Percentiles rank a stretch among this genome's conserved stretches.
phyloP scores from a whole-genome alignment of 2,113 vertebrate genomes.

The Pardalotus punctatus region DNA sequence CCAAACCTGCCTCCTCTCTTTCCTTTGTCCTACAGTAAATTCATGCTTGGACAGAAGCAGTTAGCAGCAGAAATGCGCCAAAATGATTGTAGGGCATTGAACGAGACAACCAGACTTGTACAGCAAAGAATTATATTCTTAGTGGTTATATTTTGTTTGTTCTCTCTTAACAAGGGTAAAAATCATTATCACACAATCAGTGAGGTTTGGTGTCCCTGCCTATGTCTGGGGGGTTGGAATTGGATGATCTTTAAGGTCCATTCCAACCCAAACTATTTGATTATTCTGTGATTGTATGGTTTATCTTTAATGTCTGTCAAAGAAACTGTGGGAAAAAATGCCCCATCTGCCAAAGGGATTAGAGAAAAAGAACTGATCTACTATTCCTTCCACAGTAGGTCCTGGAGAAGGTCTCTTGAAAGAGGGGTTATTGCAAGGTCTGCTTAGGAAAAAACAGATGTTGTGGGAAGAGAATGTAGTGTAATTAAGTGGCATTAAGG shows the following conservation, averaged over 20 bases:
- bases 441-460: neutral
- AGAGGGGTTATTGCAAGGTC: neutral
- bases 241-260: neutral
- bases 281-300: neutral
- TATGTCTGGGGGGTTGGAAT: neutral
- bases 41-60: neutral
- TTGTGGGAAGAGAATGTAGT: neutral
- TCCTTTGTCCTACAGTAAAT: neutral
- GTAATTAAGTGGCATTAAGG: neutral
- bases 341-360: neutral
- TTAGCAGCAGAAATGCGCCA: neutral
- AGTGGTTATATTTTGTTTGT: neutral
- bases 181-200: neutral
- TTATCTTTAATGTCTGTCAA: neutral
- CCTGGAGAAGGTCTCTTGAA: neutral
- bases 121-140: neutral
- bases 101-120: neutral
- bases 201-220: neutral
- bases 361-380: neutral
- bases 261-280: neutral
- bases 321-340: neutral
- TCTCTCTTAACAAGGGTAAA: neutral
- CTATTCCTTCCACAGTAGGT: neutral
- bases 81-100: neutral
- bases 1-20: neutral